phyloP scores from a whole-genome alignment of 1,140 invertebrate genomes.

The Pemphigus obesinymphae region DNA sequence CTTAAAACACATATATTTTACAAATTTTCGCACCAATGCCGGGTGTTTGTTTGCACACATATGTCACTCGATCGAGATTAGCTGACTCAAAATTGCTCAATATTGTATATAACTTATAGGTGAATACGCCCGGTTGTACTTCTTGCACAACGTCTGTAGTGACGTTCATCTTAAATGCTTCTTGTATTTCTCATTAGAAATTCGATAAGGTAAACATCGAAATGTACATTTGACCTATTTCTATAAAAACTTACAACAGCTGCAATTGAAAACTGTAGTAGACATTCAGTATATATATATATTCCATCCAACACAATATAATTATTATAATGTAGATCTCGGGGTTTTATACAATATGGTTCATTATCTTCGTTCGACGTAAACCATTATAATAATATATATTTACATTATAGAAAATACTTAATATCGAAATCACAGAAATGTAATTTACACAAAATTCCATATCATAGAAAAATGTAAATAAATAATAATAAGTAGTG shows the following conservation, averaged over 20 bases:
- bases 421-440: neutral
- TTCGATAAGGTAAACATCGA: neutral
- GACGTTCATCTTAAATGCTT: neutral
- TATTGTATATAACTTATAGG: neutral
- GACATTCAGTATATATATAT: neutral
- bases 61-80: slow-evolving; percentile 11
- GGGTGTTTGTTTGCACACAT: neutral
- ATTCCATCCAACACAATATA: neutral
- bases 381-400: too few relatives aligned
- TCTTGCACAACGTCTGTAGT: neutral
- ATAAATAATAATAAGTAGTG: too few relatives aligned
- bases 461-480: too few relatives aligned
- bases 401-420: too few relatives aligned
- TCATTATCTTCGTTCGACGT: neutral
- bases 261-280: neutral
- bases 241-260: slow-evolving; percentile 8
- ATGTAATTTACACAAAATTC: too few relatives aligned
- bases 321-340: neutral
- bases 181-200: neutral
- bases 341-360: neutral
- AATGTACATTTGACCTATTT: slow-evolving; percentile 14
- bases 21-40: slow-evolving; percentile 11
- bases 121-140: slow-evolving; percentile 9
- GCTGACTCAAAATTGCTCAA: slow-evolving; percentile 28
- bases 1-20: too few relatives aligned